Conservation (phyloP, 2,888 invertebrate genomes). For the Bombylius discolor region DNA sequence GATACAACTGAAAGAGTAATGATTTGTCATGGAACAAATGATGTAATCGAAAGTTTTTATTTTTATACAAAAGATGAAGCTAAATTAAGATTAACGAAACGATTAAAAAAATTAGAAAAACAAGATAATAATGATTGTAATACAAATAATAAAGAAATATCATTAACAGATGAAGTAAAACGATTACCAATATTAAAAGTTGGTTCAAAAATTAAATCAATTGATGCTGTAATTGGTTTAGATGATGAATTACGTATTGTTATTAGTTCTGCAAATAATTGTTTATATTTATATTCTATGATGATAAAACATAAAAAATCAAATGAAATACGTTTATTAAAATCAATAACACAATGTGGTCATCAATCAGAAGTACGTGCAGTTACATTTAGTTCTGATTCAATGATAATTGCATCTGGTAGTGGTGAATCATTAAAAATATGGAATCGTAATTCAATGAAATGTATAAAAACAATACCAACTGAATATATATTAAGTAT, state of each 20-base stretch:
- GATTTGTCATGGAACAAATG: slow-evolving; percentile 73
- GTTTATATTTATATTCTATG: slow-evolving; percentile 53
- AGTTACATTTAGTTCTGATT: slow-evolving; percentile 82
- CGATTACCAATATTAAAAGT: slow-evolving; percentile 53
- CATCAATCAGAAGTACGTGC: slow-evolving; percentile 84
- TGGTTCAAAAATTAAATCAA: slow-evolving; percentile 55
- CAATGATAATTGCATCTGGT: slow-evolving; percentile 72
- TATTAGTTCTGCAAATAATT: slow-evolving; percentile 57
- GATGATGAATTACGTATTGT: slow-evolving; percentile 57
- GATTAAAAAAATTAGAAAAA: slow-evolving; percentile 56
- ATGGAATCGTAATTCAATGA: slow-evolving; percentile 67
- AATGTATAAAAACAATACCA: slow-evolving; percentile 56
- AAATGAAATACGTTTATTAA: slow-evolving; percentile 43
- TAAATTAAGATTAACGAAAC: slow-evolving; percentile 53
- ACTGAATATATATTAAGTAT: slow-evolving; percentile 56
- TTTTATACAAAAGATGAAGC: slow-evolving; percentile 68
- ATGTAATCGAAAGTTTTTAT: slow-evolving; percentile 67
- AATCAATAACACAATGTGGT: slow-evolving; percentile 59
- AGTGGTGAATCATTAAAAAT: slow-evolving; percentile 81
- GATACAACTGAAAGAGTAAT: slow-evolving; percentile 62
- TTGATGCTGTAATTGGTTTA: slow-evolving; percentile 55
- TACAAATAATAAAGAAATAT: slow-evolving; percentile 42
- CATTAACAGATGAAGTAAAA: slow-evolving; percentile 59
- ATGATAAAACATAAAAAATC: slow-evolving; percentile 39
- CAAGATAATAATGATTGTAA: slow-evolving; percentile 41